phyloP scores from a whole-genome alignment of 2,113 vertebrate species.

The Calidris pygmaea region DNA sequence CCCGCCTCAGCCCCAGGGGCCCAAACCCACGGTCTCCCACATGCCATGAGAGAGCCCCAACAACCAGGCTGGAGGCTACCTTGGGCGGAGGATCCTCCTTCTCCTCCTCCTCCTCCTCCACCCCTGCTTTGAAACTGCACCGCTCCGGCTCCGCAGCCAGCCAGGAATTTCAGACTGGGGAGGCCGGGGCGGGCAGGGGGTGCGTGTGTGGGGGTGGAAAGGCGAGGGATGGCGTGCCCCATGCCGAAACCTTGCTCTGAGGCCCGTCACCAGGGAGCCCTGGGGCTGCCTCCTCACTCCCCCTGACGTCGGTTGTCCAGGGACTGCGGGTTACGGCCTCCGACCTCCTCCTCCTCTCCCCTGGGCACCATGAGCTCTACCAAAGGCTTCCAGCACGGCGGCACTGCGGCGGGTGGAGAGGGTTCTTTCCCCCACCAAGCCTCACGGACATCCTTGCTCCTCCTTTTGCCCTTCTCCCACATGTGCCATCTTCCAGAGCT shows the following conservation, averaged over 20 bases:
- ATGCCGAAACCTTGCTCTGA: neutral
- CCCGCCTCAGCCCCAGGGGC: conserved; percentile 55
- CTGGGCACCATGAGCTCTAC: neutral
- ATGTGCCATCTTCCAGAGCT: fast-evolving
- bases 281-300: neutral
- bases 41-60: conserved; percentile 41
- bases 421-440: neutral
- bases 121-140: conserved; percentile 28
- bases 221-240: fast-evolving
- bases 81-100: conserved; percentile 31
- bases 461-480: neutral
- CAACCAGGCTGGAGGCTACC: conserved; percentile 60
- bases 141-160: neutral
- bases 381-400: neutral
- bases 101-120: conserved; percentile 49
- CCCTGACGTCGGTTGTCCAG: neutral
- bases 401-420: fast-evolving
- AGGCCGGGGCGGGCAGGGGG: neutral
- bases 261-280: neutral
- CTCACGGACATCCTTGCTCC: fast-evolving
- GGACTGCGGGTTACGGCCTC: fast-evolving
- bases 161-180: neutral
- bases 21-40: conserved; percentile 54
- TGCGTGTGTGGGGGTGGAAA: too few relatives aligned
- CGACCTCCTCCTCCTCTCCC: neutral